Evolutionary conservation across 1,140 invertebrate species (phyloP), one percentile per base, ranked within the genome.

Genomic region (Thereuonema tuberculata): DNA sequence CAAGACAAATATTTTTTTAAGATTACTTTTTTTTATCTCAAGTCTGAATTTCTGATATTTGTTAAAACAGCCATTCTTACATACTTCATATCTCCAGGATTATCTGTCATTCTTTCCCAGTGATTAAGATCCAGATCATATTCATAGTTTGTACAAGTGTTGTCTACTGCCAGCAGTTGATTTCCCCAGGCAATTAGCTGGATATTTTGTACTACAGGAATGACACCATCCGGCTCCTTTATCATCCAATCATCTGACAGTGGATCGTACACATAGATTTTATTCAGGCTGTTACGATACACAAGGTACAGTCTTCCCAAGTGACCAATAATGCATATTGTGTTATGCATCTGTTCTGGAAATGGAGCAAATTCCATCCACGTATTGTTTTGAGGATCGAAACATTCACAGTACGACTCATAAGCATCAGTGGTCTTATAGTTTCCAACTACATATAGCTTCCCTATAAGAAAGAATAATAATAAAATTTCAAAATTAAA

Each of bases 11-110:
- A n/a, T n/a, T n/a, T n/a, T n/a, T n/a, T n/a, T n/a, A n/a, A n/a
- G n/a, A n/a, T n/a, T n/a, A n/a, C n/a, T n/a, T n/a, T n/a, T n/a
- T n/a, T n/a, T n/a, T n/a, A n/a, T n/a, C n/a, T n/a, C n/a, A n/a
- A n/a, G n/a, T n/a, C n/a, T 69, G 67, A 66, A 62, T 61, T 66
- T 81, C 80, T 59, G 28, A 15, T 60, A 17, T 26, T 31, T 26
- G 28, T 57, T n/a, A 17, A 26, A 12, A 48, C 58, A 23, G 46
- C 64, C 1, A 64, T 63, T 23, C 63, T 64, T 49, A 1, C 60
- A 37, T 65, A 65, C 23, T 54, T 60, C 14, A 62, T 62, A 0
- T 47, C 63, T 21, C 43, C 20, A 29, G 63, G 62, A 21, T 46
- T 62, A n/a, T 37, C 17, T 55, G 61, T 52, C 55, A 59, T 59